Evolutionary conservation across 2,888 invertebrate species (phyloP).

Genomic region (Aphidoletes aphidimyza): DNA sequence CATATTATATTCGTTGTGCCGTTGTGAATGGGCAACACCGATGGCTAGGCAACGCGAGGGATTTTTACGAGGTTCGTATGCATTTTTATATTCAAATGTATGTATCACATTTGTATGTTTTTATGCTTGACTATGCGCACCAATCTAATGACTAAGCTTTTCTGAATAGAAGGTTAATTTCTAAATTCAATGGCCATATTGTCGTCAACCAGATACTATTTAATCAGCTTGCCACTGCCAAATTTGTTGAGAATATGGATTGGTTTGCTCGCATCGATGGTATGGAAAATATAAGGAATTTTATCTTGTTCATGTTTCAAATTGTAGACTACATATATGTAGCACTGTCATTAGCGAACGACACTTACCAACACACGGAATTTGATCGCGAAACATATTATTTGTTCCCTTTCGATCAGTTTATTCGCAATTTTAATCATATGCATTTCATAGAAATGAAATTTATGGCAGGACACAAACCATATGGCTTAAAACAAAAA

Average conservation of each 20-base stretch:
- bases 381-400: conserved; percentile 12
- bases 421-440: conserved; percentile 12
- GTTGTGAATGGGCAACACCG: too few species aligned
- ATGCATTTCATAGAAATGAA: background rate
- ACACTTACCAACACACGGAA: background rate
- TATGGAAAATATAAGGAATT: too few species aligned
- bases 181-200: background rate
- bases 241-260: background rate
- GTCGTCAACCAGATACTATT: background rate
- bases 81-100: background rate
- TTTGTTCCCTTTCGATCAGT: background rate
- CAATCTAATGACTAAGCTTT: conserved; percentile 10
- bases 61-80: background rate
- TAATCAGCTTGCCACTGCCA: background rate
- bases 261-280: too few species aligned
- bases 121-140: conserved; percentile 21
- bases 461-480: background rate
- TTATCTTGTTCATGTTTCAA: too few species aligned
- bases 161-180: background rate
- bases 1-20: too few species aligned
- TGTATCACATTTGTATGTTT: background rate
- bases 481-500: conserved; percentile 41
- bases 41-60: background rate
- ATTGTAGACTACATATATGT: background rate
- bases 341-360: background rate